Base-by-base conservation (phyloP, 2,113 vertebrate genomes). In the Pheucticus melanocephalus region DNA sequence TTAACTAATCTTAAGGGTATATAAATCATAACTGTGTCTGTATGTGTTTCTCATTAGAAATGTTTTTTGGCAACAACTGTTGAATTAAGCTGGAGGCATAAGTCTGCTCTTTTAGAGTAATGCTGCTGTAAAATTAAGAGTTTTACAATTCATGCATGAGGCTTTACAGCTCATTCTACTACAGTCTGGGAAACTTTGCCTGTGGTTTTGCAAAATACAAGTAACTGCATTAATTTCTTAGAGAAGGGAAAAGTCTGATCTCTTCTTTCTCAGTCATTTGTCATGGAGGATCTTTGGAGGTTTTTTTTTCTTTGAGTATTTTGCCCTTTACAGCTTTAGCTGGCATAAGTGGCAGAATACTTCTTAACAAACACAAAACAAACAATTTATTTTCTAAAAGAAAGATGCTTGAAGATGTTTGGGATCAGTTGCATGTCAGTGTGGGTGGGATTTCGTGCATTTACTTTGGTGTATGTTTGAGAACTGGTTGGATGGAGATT, bases 71-170 rank as follows among this genome's bases (percentile, higher is more conserved):
- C 90, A 94, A 50, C 84, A 82, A 88, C 42, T 39, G 24, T 86
- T 91, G 82, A 73, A 73, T 87, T 91, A 90, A 93, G 82, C 84
- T 94, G 81, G 85, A 73, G 87, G 90, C 93, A 5, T 50, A 79
- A 76, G 78, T 50, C 78, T 88, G 70, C 45, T 82, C 75, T 94
- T 94, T 82, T 37, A 80, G 78, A 79, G 35, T 76, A 64, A 18
- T 86, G 50, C 42, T 91, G 61, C 73, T 5, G 5, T 86, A 73
- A 93, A 96, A 72, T 69, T n/a, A 22, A 16, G 69, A 82, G 21
- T 87, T 96, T 61, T 90, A 89, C 54, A 14, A 39, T 81, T 93
- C 39, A 14, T 44, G 27, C 61, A 39, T 57, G 82, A 91, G 59
- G 50, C 68, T 81, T 91, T 78, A 59, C n/a, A 84, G 77, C 61